Percentiles rank a stretch among this genome's conserved stretches.
These are phyloP conservation scores for Tetropium fuscum DNA, from an alignment of 2,888 invertebrate species.

Conservation along the genomic window DNA sequence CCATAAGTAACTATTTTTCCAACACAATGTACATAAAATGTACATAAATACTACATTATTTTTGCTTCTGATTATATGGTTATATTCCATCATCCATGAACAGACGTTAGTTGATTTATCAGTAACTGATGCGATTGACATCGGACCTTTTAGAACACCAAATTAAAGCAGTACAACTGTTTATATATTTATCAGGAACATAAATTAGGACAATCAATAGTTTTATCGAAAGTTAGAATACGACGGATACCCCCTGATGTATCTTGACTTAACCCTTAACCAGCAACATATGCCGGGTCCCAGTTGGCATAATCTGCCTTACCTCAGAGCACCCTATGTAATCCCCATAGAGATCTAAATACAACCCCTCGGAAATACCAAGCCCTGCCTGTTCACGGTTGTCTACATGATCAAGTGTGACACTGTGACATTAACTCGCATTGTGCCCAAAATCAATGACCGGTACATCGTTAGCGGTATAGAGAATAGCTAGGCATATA, in stretches of 20 bases:
- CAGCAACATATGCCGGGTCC: conserved; percentile 53
- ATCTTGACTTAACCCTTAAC: conserved; percentile 54
- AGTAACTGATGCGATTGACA: no score
- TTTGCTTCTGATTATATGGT: no score
- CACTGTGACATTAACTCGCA: conserved; percentile 62
- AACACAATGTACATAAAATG: no score
- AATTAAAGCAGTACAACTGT: no score
- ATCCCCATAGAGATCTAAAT: conserved; percentile 39
- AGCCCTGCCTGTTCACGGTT: conserved; percentile 46
- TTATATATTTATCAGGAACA: no score
- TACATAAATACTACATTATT: no score
- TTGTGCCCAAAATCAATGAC: conserved; percentile 62
- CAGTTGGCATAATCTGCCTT: conserved; percentile 55
- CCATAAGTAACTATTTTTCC: no score
- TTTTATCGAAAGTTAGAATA: no score
- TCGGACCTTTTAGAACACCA: no score
- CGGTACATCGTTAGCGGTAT: conserved; percentile 44
- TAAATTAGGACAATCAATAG: no score
- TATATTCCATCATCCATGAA: no score
- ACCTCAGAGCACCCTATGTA: conserved; percentile 44
- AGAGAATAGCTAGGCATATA: conserved; percentile 47
- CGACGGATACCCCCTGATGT: conserved; percentile 43
- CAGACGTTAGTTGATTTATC: no score
- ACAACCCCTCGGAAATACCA: conserved; percentile 32
- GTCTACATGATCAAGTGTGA: conserved; percentile 63